Base-by-base conservation (phyloP, 37 sponge, comb jelly and placozoan genomes). In the Hexactinellida sp. region DNA sequence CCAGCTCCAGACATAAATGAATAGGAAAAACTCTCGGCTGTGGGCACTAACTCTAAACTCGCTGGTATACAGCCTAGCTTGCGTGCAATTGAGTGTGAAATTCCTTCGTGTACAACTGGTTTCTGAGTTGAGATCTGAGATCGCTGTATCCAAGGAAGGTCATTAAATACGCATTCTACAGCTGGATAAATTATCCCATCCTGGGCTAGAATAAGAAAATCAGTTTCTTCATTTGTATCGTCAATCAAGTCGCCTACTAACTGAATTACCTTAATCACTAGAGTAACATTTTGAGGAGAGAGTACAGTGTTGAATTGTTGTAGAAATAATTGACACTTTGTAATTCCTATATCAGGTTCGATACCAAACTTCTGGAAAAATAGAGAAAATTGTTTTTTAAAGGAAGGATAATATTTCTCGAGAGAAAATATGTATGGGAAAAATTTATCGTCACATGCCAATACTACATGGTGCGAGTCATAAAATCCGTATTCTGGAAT, bases 1-100 rank as follows among this genome's bases (percentile, higher is more conserved):
- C 87, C 87, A 63, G 76, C 76, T 25, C 5, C 76, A 10, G 76
- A 63, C 30, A 63, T 63, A n/a, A 63, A 63, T 63, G 76, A 63
- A n/a, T 63, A 63, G 76, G 34, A 23, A 63, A 63, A 21, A 23
- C 76, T 63, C 76, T 63, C 76, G 13, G 76, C 76, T 63, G 76
- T 63, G 3, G 76, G 76, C 3, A 23, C 30, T n/a, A 63, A 7
- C 13, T 63, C 76, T 5, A 63, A n/a, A n/a, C 76, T 63, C 5
- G 76, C 76, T 63, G 76, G 76, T 63, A 23, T 25, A n/a, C 76
- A 63, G 76, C 76, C 76, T 10, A 63, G 21, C 34, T 63, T 63
- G 13, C 76, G 3, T 7, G 76, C 76, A 63, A 28, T 63, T 3
- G 34, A 21, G 34, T 63, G 3, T 3, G 76, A 63, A 10, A 63